Evolutionary conservation across 1,140 invertebrate genomes (phyloP), one percentile per base, ranked within the genome.

Genomic region (Drosophila ananassae): DNA sequence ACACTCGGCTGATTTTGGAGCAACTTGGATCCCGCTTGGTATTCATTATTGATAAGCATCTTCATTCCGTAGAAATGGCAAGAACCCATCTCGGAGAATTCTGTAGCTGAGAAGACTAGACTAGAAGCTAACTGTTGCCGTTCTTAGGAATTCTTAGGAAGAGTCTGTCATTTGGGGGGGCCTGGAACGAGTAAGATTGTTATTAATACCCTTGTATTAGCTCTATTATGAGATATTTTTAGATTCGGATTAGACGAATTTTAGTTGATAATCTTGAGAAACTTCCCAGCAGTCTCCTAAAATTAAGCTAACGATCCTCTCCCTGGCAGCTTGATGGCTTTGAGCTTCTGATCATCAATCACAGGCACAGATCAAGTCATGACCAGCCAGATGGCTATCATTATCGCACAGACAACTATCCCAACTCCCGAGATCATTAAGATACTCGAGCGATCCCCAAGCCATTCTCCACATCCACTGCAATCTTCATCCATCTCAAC

Each of bases 1-100:
- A 48, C 82, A 81, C 68, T 81, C 59, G 73, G 82, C 32, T 84
- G 81, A 77, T 60, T 84, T 77, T 46, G 8, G 63, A 66, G 47
- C 74, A 13, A 28, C 64, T n/a, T 24, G 56, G 74, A 58, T 69
- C 28, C 53, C 57, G 47, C 60, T 79, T 44, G 60, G 59, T 59
- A 77, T 85, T 81, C 68, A 87, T 74, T 87, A 81, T 60, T 58
- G 73, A 80, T 84, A 75, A 75, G 47, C 41, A 44, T 44, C 41
- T 44, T 4, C 9, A 1, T 41, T 47, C 21, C 34, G 34, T 4
- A 44, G 34, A 61, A 61, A 61, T 53, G 48, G 10, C 21, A 52
- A 66, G 62, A 66, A 67, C 34, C 8, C 13, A 46, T 47, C 44
- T 47, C 41, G 8, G 8, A 21, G 21, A 47, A 47, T 47, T 1